Percentiles rank a stretch among this genome's conserved stretches.
phyloP scores from a whole-genome alignment of 2,113 vertebrate genomes.

The Leptobrachium ailaonicum region DNA sequence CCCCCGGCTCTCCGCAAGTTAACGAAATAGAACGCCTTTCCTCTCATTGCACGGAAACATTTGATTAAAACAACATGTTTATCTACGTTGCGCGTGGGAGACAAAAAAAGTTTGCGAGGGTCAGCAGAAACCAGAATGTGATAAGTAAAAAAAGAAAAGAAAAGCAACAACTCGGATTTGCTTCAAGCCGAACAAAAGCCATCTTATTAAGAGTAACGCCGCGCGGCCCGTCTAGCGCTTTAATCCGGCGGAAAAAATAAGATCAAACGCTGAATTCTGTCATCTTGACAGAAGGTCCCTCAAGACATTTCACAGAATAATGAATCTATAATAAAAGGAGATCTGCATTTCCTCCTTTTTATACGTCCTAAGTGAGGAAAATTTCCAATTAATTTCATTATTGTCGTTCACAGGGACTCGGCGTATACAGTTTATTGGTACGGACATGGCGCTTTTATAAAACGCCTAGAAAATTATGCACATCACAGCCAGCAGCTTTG shows the following conservation, averaged over 20 bases:
- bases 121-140: no score
- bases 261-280: constrained; percentile 43
- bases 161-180: neutral
- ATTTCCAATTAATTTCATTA: constrained; percentile 43
- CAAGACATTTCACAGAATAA: constrained; percentile 31
- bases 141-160: no score
- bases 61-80: no score
- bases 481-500: no score
- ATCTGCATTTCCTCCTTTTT: constrained; percentile 5
- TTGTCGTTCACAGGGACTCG: neutral
- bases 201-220: neutral
- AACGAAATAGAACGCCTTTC: no score
- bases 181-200: constrained; percentile 5
- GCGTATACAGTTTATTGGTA: neutral
- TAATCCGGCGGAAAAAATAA: constrained; percentile 19
- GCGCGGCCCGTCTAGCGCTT: neutral
- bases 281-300: constrained; percentile 43
- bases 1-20: no score
- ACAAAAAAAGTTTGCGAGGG: no score
- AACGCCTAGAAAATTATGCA: neutral
- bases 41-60: no score
- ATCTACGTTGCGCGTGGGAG: no score
- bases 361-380: constrained; percentile 32
- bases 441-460: neutral
- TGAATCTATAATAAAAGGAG: constrained; percentile 37